Percentiles rank a stretch among this genome's conserved stretches.
Evolutionary conservation across 35 echinoderm and acorn worm genomes (phyloP).

Genomic region (Patiria miniata): DNA sequence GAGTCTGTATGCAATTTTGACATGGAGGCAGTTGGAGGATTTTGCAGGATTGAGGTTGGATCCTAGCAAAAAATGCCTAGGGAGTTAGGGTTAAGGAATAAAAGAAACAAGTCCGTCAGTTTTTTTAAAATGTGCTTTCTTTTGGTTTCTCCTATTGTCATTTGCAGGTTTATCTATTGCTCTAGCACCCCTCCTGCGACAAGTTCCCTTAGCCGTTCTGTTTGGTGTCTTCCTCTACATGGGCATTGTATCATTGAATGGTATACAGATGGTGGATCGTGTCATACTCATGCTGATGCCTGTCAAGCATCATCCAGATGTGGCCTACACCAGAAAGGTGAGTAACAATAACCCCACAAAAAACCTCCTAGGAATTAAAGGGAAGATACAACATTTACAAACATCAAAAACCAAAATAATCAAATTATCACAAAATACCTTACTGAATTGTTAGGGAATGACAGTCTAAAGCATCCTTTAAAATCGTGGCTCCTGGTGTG

Average conservation of each 20-base stretch:
- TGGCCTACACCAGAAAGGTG: slow-evolving; percentile 81
- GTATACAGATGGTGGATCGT: slow-evolving; percentile 94
- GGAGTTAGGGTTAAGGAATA: too few species aligned
- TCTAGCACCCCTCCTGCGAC: slow-evolving; percentile 72
- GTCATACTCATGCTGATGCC: slow-evolving; percentile 78
- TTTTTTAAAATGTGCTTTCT: background rate
- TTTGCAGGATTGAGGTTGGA: too few species aligned
- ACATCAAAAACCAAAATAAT: too few species aligned
- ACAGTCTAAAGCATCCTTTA: too few species aligned
- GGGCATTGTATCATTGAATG: slow-evolving; percentile 94
- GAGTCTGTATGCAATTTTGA: too few species aligned
- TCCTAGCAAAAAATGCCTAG: too few species aligned
- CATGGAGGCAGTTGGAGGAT: too few species aligned
- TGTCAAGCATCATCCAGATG: slow-evolving; percentile 85
- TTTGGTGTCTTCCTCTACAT: slow-evolving; percentile 99
- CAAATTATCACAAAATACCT: too few species aligned
- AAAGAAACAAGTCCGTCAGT: background rate
- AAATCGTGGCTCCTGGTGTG: too few species aligned
- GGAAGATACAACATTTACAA: too few species aligned
- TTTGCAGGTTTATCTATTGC: slow-evolving; percentile 79
- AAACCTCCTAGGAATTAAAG: too few species aligned
- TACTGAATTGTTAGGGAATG: too few species aligned
- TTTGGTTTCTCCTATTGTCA: background rate
- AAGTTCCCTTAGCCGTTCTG: slow-evolving; percentile 76
- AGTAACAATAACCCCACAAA: background rate